Evolutionary conservation across 2,888 invertebrate genomes (phyloP), one percentile per base, ranked within the genome.

Genomic region (Strigamia maritima): DNA sequence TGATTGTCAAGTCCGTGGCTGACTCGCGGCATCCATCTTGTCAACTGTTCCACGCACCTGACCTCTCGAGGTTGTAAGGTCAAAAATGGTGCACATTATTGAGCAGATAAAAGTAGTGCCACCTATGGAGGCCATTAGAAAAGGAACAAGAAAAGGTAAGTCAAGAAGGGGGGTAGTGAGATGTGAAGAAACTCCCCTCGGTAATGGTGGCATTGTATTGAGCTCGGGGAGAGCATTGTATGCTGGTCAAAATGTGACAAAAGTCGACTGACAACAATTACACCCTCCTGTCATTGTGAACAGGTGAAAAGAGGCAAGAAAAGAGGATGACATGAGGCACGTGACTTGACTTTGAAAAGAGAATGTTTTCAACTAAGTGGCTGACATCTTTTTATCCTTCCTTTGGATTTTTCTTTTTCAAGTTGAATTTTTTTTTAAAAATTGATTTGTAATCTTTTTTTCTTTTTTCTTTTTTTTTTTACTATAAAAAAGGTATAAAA

Each of bases 201-300:
- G 54, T 54, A 54, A 54, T 54, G 54, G 54, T 54, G 54, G 54
- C 54, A 54, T 54, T 54, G 54, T 54, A 54, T 54, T 54, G 54
- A 54, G 54, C 54, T 54, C 54, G 3, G 54, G 54, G 54, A 54
- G 54, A 19, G 54, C 54, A 54, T 54, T 54, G 54, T 54, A 54
- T 19, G 54, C 22, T 54, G 54, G 54, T 54, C 54, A 54, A 54
- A 54, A 54, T 54, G 54, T 54, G 54, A 54, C 54, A 54, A 54
- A 54, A 54, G 54, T 54, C 54, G 54, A 54, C 54, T 54, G 54
- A 54, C 54, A 54, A 54, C 54, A 54, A 54, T 54, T 54, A 54
- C 54, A 54, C 54, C 54, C 54, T 54, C 54, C 54, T 54, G 54
- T 54, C 54, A 54, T 54, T 54, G 54, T 54, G 54, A 54, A 54